Conservation (phyloP, 2,113 vertebrate species). For the Dromas ardeola region DNA sequence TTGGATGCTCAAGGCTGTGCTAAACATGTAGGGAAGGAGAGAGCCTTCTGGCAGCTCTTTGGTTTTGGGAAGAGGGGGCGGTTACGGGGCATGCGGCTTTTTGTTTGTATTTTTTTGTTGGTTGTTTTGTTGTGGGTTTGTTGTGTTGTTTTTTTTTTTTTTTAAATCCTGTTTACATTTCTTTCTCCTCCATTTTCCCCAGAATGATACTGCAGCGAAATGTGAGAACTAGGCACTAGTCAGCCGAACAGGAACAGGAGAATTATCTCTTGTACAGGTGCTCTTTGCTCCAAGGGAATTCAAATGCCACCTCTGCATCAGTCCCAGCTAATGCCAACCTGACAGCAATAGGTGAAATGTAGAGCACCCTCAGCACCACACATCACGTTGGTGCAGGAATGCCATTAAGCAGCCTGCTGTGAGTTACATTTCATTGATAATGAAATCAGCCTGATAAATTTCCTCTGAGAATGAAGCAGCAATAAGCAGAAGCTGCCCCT, state of each 20-base stretch:
- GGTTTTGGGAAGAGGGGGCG: neutral
- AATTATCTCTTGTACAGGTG: neutral
- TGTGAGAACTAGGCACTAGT: neutral
- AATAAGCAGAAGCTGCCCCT: neutral
- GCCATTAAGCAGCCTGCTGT: neutral
- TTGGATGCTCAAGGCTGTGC: neutral
- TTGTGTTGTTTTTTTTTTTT: neutral
- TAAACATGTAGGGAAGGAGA: neutral
- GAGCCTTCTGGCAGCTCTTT: neutral
- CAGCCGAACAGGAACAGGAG: neutral
- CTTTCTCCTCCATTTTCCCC: neutral
- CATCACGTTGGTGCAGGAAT: neutral
- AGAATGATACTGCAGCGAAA: neutral
- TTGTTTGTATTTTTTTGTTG: neutral
- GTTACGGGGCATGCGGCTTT: neutral
- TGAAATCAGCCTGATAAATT: neutral
- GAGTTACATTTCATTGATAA: neutral
- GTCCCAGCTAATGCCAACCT: neutral
- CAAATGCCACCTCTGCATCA: neutral
- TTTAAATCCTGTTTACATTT: neutral
- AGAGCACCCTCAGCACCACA: neutral
- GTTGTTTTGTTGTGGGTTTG: neutral
- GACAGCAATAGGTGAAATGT: neutral
- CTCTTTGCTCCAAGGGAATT: neutral
- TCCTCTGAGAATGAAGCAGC: slow-evolving; percentile 19